These are phyloP conservation scores for Dolichopus griseipennis DNA, from an alignment of 2,888 invertebrate species.

Conservation along the genomic window DNA sequence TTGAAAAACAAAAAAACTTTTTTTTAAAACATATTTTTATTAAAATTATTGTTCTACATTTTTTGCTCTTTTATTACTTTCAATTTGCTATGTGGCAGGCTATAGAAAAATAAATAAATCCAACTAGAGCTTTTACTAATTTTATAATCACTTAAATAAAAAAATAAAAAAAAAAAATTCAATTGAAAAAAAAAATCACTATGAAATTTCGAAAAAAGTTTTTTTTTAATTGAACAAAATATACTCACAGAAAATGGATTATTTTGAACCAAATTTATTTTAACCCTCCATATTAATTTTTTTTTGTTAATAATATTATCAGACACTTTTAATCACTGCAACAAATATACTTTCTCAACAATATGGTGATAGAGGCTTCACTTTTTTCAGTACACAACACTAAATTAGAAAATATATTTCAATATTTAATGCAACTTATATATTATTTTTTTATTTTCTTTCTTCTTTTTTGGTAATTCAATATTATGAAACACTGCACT, in stretches of 20 bases:
- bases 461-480: no score
- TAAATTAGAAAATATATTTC: neutral
- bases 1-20: neutral
- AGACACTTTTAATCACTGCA: neutral
- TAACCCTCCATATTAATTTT: neutral
- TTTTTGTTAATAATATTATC: neutral
- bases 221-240: neutral
- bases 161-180: no score
- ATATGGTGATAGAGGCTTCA: no score
- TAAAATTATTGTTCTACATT: neutral
- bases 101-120: neutral
- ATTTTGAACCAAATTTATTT: neutral
- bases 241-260: neutral
- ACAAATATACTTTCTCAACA: neutral
- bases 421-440: neutral
- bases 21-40: neutral
- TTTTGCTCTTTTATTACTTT: neutral
- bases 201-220: no score
- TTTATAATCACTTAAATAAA: neutral
- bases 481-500: slow-evolving; percentile 3
- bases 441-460: neutral
- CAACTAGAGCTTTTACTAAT: neutral
- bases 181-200: no score
- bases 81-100: neutral
- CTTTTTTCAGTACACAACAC: neutral